Evolutionary conservation across 2,797 vertebrate species (phyloP).

Genomic region (Tamandua tetradactyla): DNA sequence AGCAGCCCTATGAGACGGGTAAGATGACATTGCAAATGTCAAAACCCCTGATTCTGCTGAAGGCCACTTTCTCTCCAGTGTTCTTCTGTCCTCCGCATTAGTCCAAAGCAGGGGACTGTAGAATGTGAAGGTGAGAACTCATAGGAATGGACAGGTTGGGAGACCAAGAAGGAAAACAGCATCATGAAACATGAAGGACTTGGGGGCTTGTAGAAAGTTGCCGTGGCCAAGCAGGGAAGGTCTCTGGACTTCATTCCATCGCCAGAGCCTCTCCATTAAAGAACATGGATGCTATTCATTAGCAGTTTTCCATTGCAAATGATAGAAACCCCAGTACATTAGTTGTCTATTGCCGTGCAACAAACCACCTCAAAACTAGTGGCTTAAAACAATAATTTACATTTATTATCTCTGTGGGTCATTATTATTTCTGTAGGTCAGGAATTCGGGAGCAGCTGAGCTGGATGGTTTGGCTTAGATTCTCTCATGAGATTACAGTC

Average conservation of each 20-base stretch:
- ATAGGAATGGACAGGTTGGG: background rate
- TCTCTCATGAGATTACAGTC: background rate
- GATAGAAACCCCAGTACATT: background rate
- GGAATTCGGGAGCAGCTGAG: background rate
- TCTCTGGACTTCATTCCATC: background rate
- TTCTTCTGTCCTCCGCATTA: background rate
- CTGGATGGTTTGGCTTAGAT: background rate
- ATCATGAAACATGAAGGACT: background rate
- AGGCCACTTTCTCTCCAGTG: background rate
- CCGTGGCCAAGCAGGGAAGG: background rate
- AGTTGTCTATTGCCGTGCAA: background rate
- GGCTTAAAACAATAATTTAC: background rate
- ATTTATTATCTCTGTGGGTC: background rate
- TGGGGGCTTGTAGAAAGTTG: background rate
- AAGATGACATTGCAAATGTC: background rate
- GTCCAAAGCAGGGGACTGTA: background rate
- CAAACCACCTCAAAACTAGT: background rate
- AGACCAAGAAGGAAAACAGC: background rate
- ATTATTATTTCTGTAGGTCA: background rate
- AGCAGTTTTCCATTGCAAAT: background rate
- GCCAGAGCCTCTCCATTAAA: background rate
- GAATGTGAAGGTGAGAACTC: background rate
- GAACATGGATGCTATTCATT: background rate
- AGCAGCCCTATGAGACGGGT: background rate
- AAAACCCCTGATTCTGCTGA: background rate